phyloP scores from a whole-genome alignment of 2,113 vertebrate species.

The Riparia riparia region DNA sequence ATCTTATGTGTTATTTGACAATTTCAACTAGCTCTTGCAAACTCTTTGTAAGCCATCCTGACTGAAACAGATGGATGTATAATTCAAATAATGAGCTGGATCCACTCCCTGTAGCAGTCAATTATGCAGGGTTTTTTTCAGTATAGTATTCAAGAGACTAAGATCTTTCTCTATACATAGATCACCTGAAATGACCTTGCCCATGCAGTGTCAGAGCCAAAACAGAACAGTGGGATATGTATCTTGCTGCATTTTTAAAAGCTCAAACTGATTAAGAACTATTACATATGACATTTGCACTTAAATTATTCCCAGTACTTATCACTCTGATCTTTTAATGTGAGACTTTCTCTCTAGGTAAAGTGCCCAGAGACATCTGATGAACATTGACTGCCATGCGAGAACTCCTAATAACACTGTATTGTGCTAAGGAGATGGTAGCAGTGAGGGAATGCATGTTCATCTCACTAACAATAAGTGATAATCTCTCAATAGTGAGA shows the following conservation, averaged over 20 bases:
- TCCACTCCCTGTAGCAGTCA: slow-evolving; percentile 60
- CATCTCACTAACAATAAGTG: neutral
- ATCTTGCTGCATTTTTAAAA: slow-evolving; percentile 32
- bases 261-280: neutral
- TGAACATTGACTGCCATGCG: neutral
- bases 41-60: slow-evolving; percentile 16
- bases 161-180: slow-evolving; percentile 60
- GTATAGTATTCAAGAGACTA: slow-evolving; percentile 53
- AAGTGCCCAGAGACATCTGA: slow-evolving; percentile 1
- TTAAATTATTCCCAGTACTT: neutral
- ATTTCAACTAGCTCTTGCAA: slow-evolving; percentile 23
- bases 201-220: slow-evolving; percentile 37
- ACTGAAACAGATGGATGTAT: slow-evolving; percentile 68
- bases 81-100: slow-evolving; percentile 70
- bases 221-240: slow-evolving; percentile 27
- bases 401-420: neutral
- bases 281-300: neutral
- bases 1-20: neutral
- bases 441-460: neutral
- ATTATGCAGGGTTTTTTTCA: slow-evolving; percentile 37
- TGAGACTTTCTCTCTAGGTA: slow-evolving; percentile 10
- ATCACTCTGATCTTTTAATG: neutral
- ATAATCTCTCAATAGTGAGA: neutral
- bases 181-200: slow-evolving; percentile 67
- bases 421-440: neutral